Evolutionary conservation across 2,113 vertebrate species (phyloP).

Genomic region (Melanocharis versteri): DNA sequence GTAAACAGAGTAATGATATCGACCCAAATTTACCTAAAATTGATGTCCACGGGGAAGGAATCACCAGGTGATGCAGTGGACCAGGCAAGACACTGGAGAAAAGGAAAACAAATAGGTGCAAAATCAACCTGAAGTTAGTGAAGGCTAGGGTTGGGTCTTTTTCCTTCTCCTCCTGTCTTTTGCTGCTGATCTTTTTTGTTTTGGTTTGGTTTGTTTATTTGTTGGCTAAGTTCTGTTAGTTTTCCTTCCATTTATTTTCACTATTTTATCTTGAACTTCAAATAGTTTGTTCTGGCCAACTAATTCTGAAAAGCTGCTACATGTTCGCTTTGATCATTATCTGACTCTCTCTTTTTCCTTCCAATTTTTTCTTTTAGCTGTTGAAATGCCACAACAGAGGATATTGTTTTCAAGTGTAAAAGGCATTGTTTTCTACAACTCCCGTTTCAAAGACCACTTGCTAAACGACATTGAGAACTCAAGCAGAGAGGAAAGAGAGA

Average conservation of each 20-base stretch:
- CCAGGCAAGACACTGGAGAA: background rate
- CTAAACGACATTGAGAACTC: background rate
- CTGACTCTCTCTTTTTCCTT: background rate
- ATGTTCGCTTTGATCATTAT: slow-evolving; percentile 24
- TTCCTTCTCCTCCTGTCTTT: background rate
- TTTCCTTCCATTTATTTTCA: background rate
- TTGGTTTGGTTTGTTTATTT: background rate
- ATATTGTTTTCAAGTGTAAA: slow-evolving; percentile 10
- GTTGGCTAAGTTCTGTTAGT: background rate
- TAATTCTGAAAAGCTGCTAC: slow-evolving; percentile 31
- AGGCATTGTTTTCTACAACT: slow-evolving; percentile 16
- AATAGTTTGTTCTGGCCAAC: background rate
- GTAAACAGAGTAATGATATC: background rate
- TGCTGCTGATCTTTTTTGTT: background rate
- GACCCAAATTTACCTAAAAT: background rate
- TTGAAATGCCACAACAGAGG: slow-evolving; percentile 3
- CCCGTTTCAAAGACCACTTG: slow-evolving; percentile 16
- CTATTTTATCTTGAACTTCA: slow-evolving; percentile 36
- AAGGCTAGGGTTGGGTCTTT: background rate
- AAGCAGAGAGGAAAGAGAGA: slow-evolving; percentile 36
- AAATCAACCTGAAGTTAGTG: background rate
- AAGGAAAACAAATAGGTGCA: background rate
- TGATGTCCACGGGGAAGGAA: background rate
- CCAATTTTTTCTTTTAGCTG: slow-evolving; percentile 2
- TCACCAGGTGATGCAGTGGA: background rate